Percentiles rank a stretch among this genome's conserved stretches.
Conservation (phyloP, 2,888 invertebrate genomes). For the Leucozona laternaria region DNA sequence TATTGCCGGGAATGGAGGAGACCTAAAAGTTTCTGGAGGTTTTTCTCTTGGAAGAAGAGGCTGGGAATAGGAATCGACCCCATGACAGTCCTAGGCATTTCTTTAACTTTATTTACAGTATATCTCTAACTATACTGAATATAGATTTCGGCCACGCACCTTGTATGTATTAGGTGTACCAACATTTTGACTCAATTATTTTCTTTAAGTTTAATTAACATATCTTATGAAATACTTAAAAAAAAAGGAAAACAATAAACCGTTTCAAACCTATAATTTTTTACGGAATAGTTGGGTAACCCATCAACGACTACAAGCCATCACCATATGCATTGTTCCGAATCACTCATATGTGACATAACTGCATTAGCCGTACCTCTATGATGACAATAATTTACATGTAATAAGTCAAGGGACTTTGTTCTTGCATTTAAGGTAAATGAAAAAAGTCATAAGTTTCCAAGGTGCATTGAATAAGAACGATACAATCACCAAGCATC, state of each 20-base stretch:
- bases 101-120: no score
- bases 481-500: constrained; percentile 54
- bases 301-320: constrained; percentile 34
- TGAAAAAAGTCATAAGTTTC: constrained; percentile 33
- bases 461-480: constrained; percentile 60
- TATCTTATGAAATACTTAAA: background rate
- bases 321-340: constrained; percentile 62
- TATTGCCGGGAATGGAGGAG: no score
- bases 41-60: no score
- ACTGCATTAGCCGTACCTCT: constrained; percentile 64
- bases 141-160: no score
- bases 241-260: constrained; percentile 33
- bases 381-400: constrained; percentile 71
- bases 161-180: no score
- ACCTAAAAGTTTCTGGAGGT: no score
- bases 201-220: background rate
- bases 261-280: constrained; percentile 57
- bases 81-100: no score
- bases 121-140: no score
- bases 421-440: constrained; percentile 26
- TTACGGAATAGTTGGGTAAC: constrained; percentile 60
- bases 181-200: no score
- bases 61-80: no score
- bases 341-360: constrained; percentile 72
- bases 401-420: constrained; percentile 20